Evolutionary conservation across 1,140 invertebrate genomes (phyloP).

Genomic region (Diorhabda sublineata): DNA sequence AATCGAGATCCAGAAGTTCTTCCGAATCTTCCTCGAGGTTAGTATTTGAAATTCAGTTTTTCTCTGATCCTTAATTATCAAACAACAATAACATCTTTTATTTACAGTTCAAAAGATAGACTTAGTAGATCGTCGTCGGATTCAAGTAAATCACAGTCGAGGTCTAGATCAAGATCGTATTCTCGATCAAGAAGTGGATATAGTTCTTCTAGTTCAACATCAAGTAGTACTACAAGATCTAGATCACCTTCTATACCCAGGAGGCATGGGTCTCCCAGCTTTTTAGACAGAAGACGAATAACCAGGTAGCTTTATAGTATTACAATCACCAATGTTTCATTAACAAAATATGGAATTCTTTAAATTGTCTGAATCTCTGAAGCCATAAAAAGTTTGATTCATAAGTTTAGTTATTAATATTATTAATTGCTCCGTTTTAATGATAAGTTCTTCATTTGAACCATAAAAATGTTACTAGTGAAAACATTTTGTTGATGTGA

Average conservation of each 20-base stretch:
- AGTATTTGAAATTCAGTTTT: neutral
- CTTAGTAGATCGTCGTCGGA: conserved; percentile 46
- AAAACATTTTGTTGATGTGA: no score
- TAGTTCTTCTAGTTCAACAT: conserved; percentile 50
- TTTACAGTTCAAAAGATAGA: conserved; percentile 24
- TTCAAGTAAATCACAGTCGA: conserved; percentile 39
- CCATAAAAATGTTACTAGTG: no score
- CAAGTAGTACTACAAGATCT: conserved; percentile 53
- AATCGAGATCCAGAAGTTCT: conserved; percentile 44
- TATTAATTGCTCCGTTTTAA: no score
- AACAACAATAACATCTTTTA: neutral
- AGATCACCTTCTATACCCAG: conserved; percentile 82
- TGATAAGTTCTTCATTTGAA: no score
- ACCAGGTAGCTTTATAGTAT: conserved; percentile 68
- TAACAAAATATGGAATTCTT: no score
- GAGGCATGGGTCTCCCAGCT: conserved; percentile 83
- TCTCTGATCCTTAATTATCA: neutral
- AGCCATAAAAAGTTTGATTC: no score
- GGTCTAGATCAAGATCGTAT: conserved; percentile 50
- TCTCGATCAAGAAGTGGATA: conserved; percentile 49
- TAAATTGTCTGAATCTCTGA: no score
- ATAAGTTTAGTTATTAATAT: no score
- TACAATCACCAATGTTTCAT: no score
- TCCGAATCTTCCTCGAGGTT: conserved; percentile 42
- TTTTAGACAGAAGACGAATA: conserved; percentile 81